Evolutionary conservation across 2,888 invertebrate species (phyloP).

Genomic region (Odontocerum albicorne): DNA sequence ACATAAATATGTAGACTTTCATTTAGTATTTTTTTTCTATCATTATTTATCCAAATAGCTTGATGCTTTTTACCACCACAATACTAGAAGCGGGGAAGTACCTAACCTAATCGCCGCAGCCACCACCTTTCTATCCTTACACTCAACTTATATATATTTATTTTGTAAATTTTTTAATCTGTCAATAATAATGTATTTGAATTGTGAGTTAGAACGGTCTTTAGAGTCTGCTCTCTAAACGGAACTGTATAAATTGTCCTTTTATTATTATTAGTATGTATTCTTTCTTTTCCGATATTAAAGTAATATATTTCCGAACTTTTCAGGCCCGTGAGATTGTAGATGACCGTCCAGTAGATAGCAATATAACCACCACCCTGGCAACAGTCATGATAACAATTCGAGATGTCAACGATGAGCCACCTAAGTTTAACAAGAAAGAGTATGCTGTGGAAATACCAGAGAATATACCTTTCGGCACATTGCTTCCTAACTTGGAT

Average conservation of each 20-base stretch:
- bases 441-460: slow-evolving; percentile 81
- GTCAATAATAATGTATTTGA: too few species aligned
- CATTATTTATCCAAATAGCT: not conserved
- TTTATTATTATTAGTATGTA: too few species aligned
- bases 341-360: slow-evolving; percentile 68
- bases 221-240: too few species aligned
- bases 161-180: too few species aligned
- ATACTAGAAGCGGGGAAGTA: not conserved
- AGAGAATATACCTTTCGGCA: slow-evolving; percentile 80
- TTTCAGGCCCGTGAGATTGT: slow-evolving; percentile 75
- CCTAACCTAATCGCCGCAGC: too few species aligned
- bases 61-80: not conserved
- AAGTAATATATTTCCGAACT: too few species aligned
- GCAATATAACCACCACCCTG: slow-evolving; percentile 67
- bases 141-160: too few species aligned
- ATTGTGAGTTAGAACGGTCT: not conserved
- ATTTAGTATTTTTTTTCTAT: not conserved
- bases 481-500: slow-evolving; percentile 77
- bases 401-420: slow-evolving; percentile 87
- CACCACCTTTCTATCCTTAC: too few species aligned
- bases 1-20: not conserved
- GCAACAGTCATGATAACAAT: slow-evolving; percentile 81
- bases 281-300: too few species aligned
- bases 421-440: slow-evolving; percentile 78
- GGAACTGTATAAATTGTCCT: too few species aligned